phyloP scores from a whole-genome alignment of 2,888 invertebrate genomes.

The Auanema sp. region DNA sequence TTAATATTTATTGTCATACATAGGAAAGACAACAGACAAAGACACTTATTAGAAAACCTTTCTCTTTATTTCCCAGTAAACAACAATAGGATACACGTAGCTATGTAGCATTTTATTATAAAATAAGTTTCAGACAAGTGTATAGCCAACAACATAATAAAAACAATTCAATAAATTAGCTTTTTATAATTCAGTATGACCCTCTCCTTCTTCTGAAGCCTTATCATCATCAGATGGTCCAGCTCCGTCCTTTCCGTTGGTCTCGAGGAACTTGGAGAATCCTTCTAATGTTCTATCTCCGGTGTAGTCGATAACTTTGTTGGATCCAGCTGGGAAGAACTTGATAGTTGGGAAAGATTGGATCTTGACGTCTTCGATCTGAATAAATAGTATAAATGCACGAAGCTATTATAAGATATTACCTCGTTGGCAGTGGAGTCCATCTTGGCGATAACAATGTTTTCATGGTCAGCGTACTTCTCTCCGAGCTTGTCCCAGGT shows the following conservation, averaged over 20 bases:
- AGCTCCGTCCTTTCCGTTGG: slow-evolving; percentile 79
- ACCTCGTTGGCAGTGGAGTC: slow-evolving; percentile 97
- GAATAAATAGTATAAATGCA: slow-evolving; percentile 8
- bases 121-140: no score
- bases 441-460: slow-evolving; percentile 93
- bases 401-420: slow-evolving; percentile 68
- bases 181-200: slow-evolving; percentile 49
- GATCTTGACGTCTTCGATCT: slow-evolving; percentile 63
- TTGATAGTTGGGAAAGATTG: slow-evolving; percentile 82
- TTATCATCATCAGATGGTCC: slow-evolving; percentile 61
- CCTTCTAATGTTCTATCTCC: slow-evolving; percentile 92
- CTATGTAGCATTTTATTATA: no score
- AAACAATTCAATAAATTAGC: no score
- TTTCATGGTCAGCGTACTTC: slow-evolving; percentile 80
- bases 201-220: slow-evolving; percentile 59
- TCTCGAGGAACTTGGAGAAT: slow-evolving; percentile 88
- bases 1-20: no score
- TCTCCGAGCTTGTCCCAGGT: slow-evolving; percentile 94
- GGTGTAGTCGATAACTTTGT: slow-evolving; percentile 85
- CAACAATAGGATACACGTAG: no score
- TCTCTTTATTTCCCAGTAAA: no score
- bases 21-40: no score
- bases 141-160: no score
- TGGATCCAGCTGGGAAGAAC: slow-evolving; percentile 87
- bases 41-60: no score